Evolutionary conservation across 2,888 invertebrate species (phyloP).

Genomic region (Autographa pulchrina): DNA sequence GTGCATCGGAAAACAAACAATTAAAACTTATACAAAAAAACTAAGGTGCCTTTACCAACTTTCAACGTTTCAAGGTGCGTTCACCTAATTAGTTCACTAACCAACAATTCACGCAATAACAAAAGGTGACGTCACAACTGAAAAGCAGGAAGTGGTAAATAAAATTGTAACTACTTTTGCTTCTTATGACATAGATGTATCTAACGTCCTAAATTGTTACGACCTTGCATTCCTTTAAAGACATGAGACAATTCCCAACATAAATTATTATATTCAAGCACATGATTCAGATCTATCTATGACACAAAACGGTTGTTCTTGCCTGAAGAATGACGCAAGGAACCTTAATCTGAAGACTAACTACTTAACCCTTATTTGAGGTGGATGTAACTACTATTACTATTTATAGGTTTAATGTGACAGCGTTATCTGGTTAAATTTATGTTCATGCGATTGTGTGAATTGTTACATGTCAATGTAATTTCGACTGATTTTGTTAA

Average conservation of each 20-base stretch:
- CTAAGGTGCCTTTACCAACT: conserved; percentile 18
- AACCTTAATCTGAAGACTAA: conserved; percentile 25
- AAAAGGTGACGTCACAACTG: conserved; percentile 35
- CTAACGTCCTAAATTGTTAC: conserved; percentile 63
- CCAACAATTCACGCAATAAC: conserved; percentile 30
- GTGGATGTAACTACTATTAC: neutral
- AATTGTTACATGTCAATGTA: conserved; percentile 9
- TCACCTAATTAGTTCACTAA: conserved; percentile 47
- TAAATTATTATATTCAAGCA: conserved; percentile 58
- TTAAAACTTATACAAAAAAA: neutral
- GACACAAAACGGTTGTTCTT: conserved; percentile 50
- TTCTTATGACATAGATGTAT: conserved; percentile 33
- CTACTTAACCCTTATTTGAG: no score
- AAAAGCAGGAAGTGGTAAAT: conserved; percentile 43
- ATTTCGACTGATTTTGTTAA: conserved; percentile 26
- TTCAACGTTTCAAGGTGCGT: conserved; percentile 27
- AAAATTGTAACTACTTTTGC: conserved; percentile 39
- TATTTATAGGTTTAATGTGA: conserved; percentile 34
- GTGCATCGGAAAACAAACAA: no score
- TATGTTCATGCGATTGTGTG: neutral
- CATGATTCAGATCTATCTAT: conserved; percentile 30
- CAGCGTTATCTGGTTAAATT: conserved; percentile 39
- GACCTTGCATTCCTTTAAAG: conserved; percentile 70
- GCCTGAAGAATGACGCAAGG: conserved; percentile 54
- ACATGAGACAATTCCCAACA: conserved; percentile 55